Evolutionary conservation across 2,113 vertebrate species (phyloP), one percentile per base, ranked within the genome.

Genomic region (Oreotragus oreotragus): DNA sequence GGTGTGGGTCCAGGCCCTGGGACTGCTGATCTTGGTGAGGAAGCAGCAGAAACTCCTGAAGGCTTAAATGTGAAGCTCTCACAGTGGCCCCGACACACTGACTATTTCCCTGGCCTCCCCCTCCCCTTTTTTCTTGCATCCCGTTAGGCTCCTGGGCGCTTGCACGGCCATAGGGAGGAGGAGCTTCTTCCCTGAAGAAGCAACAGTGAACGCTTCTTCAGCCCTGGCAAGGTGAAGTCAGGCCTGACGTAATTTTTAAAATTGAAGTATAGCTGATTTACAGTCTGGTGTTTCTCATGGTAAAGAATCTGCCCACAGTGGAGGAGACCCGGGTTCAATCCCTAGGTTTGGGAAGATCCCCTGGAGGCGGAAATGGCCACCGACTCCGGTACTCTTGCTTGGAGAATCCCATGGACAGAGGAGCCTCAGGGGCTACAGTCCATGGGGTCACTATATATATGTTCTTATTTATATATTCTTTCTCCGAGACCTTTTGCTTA

Each of bases 101-200:
- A 55, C 8, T 30, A 11, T 2, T 28, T 49, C 16, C 73, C 14
- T 14, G 9, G 21, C 2, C 39, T 2, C 12, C 3, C 3, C 12
- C 8, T 25, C 15, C 12, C 30, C 3, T 23, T 8, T 16, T n/a
- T 58, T 80, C 47, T 77, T 28, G 12, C 7, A 28, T 60, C 84
- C 5, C 0, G 1, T 19, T 70, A 53, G 43, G n/a, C 53, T 92
- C 80, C 47, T 3, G 16, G 58, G 25, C 36, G 60, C 25, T 77
- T 73, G 16, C 84, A 43, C 2, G 21, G 81, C 25, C 7, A n/a
- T 8, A 12, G 43, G 62, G 11, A 90, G 15, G 39, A 76, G 36
- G 1, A n/a, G n/a, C n/a, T n/a, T n/a, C n/a, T n/a, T n/a, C n/a
- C n/a, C n/a, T n/a, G n/a, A n/a, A n/a, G n/a, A n/a, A n/a, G n/a